Evolutionary conservation across 2,797 vertebrate species (phyloP).

Genomic region (Sebastes hubbsi): DNA sequence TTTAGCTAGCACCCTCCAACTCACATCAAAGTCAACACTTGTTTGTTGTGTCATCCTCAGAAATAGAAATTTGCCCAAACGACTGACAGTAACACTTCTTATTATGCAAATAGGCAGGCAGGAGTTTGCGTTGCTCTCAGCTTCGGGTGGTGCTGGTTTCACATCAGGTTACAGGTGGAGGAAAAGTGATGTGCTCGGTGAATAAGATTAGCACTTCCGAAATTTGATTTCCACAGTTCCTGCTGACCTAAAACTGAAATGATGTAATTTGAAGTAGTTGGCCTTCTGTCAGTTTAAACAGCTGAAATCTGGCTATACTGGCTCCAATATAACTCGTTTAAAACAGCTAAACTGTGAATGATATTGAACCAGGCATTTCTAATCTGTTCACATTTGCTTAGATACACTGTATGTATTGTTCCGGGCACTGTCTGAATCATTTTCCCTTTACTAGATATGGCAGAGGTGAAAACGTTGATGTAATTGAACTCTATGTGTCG

Average conservation of each 20-base stretch:
- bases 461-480: background rate
- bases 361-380: background rate
- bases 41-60: constrained; percentile 64
- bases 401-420: background rate
- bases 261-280: background rate
- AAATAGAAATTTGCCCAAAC: constrained; percentile 64
- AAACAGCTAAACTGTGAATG: background rate
- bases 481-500: constrained; percentile 7
- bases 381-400: background rate
- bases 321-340: constrained; percentile 7
- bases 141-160: background rate
- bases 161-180: constrained; percentile 51
- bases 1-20: constrained; percentile 49
- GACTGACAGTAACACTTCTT: constrained; percentile 37
- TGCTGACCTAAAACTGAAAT: constrained; percentile 9
- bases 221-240: constrained; percentile 1
- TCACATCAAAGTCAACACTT: constrained; percentile 66
- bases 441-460: constrained; percentile 1
- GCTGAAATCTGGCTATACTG: background rate
- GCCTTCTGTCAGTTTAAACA: constrained; percentile 6
- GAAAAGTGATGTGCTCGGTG: background rate
- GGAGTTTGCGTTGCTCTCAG: constrained; percentile 5
- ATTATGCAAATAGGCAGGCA: constrained; percentile 45
- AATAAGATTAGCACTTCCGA: constrained; percentile 3
- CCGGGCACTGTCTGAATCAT: background rate